A percentile compares a stretch with the other conserved stretches of the same genome.
These are phyloP conservation scores for Centropus bengalensis DNA, from an alignment of 2,113 vertebrate species.

Conservation along the genomic window DNA sequence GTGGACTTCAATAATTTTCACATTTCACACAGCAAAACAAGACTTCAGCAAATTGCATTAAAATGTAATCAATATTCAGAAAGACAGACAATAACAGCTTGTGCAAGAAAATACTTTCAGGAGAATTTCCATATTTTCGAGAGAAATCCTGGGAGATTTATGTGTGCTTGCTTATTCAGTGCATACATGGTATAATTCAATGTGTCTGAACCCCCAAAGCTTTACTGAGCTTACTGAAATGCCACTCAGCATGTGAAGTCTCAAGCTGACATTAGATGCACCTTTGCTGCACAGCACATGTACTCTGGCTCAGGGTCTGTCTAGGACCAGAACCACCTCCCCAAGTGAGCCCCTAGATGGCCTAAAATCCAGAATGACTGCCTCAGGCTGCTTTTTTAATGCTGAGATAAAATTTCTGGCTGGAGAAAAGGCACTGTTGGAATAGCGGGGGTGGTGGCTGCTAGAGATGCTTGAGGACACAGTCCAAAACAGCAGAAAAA, in stretches of 20 bases:
- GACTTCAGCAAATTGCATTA: neutral
- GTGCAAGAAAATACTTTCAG: neutral
- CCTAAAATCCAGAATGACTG: neutral
- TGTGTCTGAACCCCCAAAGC: neutral
- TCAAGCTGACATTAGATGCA: neutral
- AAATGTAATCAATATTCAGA: conserved; percentile 14
- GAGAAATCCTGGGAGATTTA: neutral
- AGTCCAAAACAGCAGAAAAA: neutral
- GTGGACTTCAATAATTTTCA: neutral
- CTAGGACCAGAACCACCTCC: neutral
- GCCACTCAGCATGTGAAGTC: neutral
- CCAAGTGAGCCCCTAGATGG: neutral
- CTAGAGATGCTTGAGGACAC: rapidly evolving
- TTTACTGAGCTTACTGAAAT: neutral
- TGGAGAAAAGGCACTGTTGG: neutral
- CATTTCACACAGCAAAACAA: no score
- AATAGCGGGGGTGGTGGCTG: neutral
- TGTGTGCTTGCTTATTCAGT: neutral
- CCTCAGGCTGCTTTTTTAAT: neutral
- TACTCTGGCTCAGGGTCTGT: rapidly evolving
- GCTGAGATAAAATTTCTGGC: neutral
- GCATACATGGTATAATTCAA: neutral
- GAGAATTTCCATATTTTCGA: neutral
- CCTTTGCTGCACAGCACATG: rapidly evolving
- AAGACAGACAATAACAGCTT: neutral